Base-by-base conservation (phyloP, 2,113 vertebrate genomes). In the Entelurus aequoreus region DNA sequence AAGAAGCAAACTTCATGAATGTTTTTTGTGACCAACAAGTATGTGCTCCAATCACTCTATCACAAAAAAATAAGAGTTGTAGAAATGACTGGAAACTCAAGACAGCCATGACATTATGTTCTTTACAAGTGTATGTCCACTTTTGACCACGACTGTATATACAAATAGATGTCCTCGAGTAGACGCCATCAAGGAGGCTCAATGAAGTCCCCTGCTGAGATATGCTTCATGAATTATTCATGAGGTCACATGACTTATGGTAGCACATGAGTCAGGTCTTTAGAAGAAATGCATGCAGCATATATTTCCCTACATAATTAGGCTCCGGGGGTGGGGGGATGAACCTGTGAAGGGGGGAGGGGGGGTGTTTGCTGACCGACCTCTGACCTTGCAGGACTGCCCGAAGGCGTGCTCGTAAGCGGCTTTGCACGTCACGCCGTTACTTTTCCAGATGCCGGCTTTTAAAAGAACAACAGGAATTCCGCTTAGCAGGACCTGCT, bases 231-330 rank as follows among this genome's bases (percentile, higher is more conserved):
- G 54, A 75, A 71, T 82, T 76, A 79, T 84, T 81, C 38, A 83
- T 79, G 55, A 70, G 37, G 15, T 69, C 69, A 74, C 71, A 76
- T 85, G 78, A 83, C 57, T 85, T 85, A 71, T 83, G 76, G 74
- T 66, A 84, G 46, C 28, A 36, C 40, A 61, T 87, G 83, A 85
- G 80, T 87, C 84, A 86, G 70, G 65, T 14, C 53, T 48, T 66
- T 60, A 69, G 56, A 65, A 49, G 48, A 63, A 49, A 49, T 55
- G 58, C 51, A 59, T 46, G 42, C 7, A 49, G 19, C 19, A 52
- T 28, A 44, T 44, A 44, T 44, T 44, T 44, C 11, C 4, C 42
- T 19, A 1, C 19, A 19, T 19, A 19, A 44, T 44, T 44, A 44
- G 9, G 42, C 10, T 44, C 8, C 8, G n/a, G n/a, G n/a, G n/a